phyloP scores from a whole-genome alignment of 2,797 vertebrate species.

The Gadopsis bispinosus region DNA sequence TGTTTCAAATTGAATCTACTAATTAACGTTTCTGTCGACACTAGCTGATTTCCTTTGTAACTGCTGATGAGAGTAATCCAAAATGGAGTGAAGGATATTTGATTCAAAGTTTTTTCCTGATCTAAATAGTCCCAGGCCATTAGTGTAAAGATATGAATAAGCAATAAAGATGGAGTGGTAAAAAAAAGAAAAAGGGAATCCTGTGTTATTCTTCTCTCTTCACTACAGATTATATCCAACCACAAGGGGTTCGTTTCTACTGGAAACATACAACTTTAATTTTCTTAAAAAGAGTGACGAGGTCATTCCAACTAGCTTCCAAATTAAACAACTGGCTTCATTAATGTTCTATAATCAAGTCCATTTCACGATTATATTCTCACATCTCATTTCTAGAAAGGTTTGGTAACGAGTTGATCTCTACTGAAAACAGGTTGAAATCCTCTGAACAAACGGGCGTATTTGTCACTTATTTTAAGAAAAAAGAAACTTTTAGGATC shows the following conservation, averaged over 20 bases:
- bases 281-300: too few relatives aligned
- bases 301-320: too few relatives aligned
- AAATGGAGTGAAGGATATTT: slow-evolving; percentile 50
- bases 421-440: too few relatives aligned
- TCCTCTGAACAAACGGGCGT: too few relatives aligned
- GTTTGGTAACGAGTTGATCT: too few relatives aligned
- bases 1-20: slow-evolving; percentile 43
- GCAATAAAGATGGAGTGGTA: slow-evolving; percentile 77
- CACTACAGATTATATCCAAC: not conserved
- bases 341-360: too few relatives aligned
- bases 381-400: too few relatives aligned
- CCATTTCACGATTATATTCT: too few relatives aligned
- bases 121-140: slow-evolving; percentile 54
- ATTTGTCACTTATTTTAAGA: too few relatives aligned
- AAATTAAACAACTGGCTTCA: too few relatives aligned
- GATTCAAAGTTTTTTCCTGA: slow-evolving; percentile 52
- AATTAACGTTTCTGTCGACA: slow-evolving; percentile 42
- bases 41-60: slow-evolving; percentile 54
- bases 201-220: not conserved
- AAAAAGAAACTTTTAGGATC: too few relatives aligned
- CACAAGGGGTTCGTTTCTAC: not conserved
- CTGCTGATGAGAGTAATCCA: slow-evolving; percentile 53
- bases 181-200: not conserved
- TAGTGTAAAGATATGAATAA: slow-evolving; percentile 69
- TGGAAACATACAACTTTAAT: too few relatives aligned